Evolutionary conservation across 2,888 invertebrate species (phyloP).

Genomic region (Camponotus fellah): DNA sequence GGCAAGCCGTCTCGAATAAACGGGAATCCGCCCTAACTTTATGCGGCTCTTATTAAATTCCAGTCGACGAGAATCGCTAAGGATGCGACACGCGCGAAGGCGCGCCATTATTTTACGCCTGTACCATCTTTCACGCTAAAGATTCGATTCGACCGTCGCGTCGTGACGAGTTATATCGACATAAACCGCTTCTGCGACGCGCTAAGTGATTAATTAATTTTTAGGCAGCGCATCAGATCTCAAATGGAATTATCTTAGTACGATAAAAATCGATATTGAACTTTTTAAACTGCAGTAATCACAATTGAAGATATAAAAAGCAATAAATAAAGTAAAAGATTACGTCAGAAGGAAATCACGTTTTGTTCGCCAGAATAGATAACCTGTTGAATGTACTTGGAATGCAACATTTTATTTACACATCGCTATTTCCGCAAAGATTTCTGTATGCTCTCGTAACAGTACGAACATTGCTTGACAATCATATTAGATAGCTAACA

Average conservation of each 20-base stretch:
- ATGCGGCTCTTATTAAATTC: slow-evolving; percentile 81
- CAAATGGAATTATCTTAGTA: slow-evolving; percentile 8
- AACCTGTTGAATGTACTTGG: slow-evolving; percentile 51
- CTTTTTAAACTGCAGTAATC: background rate
- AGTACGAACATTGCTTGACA: slow-evolving; percentile 25
- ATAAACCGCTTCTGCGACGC: slow-evolving; percentile 25
- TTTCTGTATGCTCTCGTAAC: slow-evolving; percentile 20
- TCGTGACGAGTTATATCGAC: slow-evolving; percentile 11
- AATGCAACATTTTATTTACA: slow-evolving; percentile 27
- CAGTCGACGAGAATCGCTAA: slow-evolving; percentile 76
- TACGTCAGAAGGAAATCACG: background rate
- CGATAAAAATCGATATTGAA: too few relatives aligned
- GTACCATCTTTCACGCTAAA: slow-evolving; percentile 55
- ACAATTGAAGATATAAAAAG: background rate
- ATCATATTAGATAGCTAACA: background rate
- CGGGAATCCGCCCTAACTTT: slow-evolving; percentile 75
- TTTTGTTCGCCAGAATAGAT: slow-evolving; percentile 11
- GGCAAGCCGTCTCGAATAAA: slow-evolving; percentile 72
- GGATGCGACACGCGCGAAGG: slow-evolving; percentile 63
- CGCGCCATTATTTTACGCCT: slow-evolving; percentile 68
- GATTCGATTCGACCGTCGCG: slow-evolving; percentile 61
- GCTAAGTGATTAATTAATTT: slow-evolving; percentile 44
- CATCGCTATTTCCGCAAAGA: slow-evolving; percentile 11
- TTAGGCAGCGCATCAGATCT: background rate
- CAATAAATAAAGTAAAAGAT: background rate